A percentile compares a stretch with the other conserved stretches of the same genome.
Evolutionary conservation across 2,888 invertebrate species (phyloP).

Genomic region (Anoncus sp.): DNA sequence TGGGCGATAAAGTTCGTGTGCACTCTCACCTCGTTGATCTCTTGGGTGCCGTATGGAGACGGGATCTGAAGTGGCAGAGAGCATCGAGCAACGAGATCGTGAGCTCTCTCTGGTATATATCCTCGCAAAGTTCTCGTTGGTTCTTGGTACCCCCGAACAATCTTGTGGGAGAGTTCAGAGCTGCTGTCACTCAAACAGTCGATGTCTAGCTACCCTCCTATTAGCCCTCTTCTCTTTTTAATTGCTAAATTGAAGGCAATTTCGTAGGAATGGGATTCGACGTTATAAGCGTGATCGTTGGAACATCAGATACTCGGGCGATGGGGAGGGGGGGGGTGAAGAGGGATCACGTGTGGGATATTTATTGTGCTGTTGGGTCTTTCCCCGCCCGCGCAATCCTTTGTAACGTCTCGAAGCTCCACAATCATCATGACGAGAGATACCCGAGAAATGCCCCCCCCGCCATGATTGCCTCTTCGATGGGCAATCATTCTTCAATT

Average conservation of each 20-base stretch:
- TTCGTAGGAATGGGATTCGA: constrained; percentile 79
- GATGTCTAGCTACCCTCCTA: constrained; percentile 82
- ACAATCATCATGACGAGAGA: constrained; percentile 12
- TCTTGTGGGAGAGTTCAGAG: constrained; percentile 79
- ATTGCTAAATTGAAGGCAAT: constrained; percentile 83
- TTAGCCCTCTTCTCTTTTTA: constrained; percentile 81
- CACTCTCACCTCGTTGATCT: constrained; percentile 48
- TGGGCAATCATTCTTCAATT: constrained; percentile 41
- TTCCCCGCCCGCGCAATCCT: constrained; percentile 47
- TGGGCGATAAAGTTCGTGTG: constrained; percentile 49
- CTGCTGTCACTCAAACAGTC: constrained; percentile 81
- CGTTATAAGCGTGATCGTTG: constrained; percentile 64
- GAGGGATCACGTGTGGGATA: constrained; percentile 67
- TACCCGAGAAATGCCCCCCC: constrained; percentile 21
- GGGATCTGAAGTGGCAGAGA: constrained; percentile 40
- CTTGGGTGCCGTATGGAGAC: constrained; percentile 18
- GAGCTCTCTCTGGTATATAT: constrained; percentile 20
- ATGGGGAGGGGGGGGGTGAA: constrained; percentile 5
- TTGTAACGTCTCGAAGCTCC: constrained; percentile 9
- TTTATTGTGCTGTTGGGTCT: constrained; percentile 57
- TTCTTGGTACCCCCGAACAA: constrained; percentile 9
- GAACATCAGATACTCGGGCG: constrained; percentile 13
- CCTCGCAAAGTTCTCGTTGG: constrained; percentile 15
- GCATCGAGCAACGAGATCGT: constrained; percentile 35
- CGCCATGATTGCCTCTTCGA: not conserved